A percentile compares a stretch with the other conserved stretches of the same genome.
phyloP scores from a whole-genome alignment of 2,113 vertebrate genomes.

The Catagonus wagneri region DNA sequence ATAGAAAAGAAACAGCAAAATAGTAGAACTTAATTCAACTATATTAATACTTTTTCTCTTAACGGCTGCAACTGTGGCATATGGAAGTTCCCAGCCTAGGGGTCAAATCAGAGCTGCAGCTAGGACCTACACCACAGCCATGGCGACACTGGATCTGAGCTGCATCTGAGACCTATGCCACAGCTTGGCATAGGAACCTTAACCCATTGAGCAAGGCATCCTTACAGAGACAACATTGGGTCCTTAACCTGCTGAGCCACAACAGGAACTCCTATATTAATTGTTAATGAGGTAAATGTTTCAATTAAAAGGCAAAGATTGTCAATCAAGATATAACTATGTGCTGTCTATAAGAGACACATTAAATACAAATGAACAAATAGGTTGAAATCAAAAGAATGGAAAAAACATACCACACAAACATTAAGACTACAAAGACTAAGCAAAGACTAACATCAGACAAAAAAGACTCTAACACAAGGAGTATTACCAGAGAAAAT shows the following conservation, averaged over 20 bases:
- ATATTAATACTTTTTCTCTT: not conserved
- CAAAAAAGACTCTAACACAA: not conserved
- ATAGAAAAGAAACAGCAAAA: not conserved
- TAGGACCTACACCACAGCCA: too few relatives aligned
- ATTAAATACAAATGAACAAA: not conserved
- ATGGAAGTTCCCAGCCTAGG: too few relatives aligned
- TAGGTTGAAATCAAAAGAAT: not conserved
- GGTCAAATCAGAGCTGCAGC: too few relatives aligned
- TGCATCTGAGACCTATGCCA: too few relatives aligned
- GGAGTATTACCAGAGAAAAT: not conserved
- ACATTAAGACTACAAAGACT: not conserved
- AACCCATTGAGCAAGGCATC: too few relatives aligned
- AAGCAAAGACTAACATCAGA: not conserved
- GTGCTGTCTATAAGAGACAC: not conserved
- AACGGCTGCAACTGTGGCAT: too few relatives aligned
- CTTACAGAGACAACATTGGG: too few relatives aligned
- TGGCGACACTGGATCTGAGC: too few relatives aligned
- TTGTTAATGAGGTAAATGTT: conserved; percentile 33
- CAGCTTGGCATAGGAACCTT: too few relatives aligned
- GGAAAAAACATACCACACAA: not conserved
- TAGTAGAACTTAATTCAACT: not conserved
- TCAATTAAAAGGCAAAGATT: conserved; percentile 31
- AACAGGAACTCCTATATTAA: not conserved
- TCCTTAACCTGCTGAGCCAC: too few relatives aligned
- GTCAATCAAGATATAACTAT: not conserved